phyloP scores from a whole-genome alignment of 2,797 vertebrate species.

The Limosa lapponica region DNA sequence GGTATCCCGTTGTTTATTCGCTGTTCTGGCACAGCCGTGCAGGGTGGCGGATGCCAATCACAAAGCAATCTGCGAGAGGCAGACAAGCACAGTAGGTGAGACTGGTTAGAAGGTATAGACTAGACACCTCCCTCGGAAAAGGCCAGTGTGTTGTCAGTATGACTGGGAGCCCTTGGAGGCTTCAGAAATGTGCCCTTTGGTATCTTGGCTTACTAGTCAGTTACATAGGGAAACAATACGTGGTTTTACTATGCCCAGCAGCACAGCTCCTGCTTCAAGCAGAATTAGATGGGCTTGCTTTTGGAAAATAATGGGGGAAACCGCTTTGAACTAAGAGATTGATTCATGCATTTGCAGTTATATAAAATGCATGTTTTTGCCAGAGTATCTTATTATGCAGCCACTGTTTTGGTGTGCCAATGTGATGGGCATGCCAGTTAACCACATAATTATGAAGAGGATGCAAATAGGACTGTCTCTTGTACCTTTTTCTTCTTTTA shows the following conservation, averaged over 20 bases:
- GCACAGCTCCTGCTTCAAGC: not conserved
- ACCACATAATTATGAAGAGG: not conserved
- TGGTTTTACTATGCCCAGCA: not conserved
- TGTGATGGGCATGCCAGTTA: not conserved
- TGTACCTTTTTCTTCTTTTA: not conserved
- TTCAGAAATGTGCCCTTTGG: not conserved
- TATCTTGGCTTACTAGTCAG: not conserved
- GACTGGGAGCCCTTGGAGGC: not conserved
- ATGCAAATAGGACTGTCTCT: not conserved
- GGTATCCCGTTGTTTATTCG: constrained; percentile 67
- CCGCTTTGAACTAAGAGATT: constrained; percentile 8
- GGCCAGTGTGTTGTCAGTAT: not conserved
- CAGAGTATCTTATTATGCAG: not conserved
- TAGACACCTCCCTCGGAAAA: not conserved
- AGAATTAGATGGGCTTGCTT: not conserved
- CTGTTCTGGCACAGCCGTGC: constrained; percentile 26
- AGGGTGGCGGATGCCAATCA: constrained; percentile 36
- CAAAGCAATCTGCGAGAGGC: constrained; percentile 39
- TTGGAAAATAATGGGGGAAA: constrained; percentile 12
- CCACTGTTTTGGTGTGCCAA: not conserved
- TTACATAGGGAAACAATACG: not conserved
- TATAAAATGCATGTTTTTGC: constrained; percentile 9
- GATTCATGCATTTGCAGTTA: not conserved
- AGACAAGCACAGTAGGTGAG: constrained; percentile 67
- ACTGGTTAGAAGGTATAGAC: constrained; percentile 15